Evolutionary conservation across 35 echinoderm and acorn worm species (phyloP), one percentile per base, ranked within the genome.

Genomic region (Anneissia japonica): DNA sequence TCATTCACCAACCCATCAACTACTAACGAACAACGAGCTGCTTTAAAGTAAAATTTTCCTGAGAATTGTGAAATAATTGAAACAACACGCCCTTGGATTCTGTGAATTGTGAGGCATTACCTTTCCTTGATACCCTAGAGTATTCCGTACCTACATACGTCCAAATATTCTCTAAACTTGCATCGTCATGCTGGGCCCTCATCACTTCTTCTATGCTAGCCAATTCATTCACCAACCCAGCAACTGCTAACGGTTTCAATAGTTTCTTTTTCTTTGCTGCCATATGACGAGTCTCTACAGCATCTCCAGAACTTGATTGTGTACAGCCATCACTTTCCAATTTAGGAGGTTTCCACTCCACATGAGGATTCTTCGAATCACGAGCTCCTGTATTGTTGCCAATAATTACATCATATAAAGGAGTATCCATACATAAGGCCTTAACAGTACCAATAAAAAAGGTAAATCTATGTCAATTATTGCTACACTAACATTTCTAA

Each of bases 351-450:
- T 28, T 79, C 93, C 93, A 95, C 29, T 81, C 21, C 76, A 13
- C 28, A 91, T 95, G 80, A 74, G 89, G 89, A 81, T 95, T 77
- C 13, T 38, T 81, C 72, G 93, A 89, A 45, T 95, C 84, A 19
- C 84, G 64, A 31, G 46, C 77, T 39, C 89, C 93, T 35, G 31
- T 37, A 30, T 87, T 76, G 85, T 95, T 90, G 31, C 93, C 93
- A 33, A 95, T 28, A 46, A 94, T 88, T 32, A 94, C 35, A 77
- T 91, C 85, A 38, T 95, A 95, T n/a, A 95, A 13, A 38, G 89
- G 89, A 72, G 81, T 79, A 34, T 87, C 73, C 89, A 95, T 91
- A 41, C 89, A 91, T 31, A 91, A 51, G 14, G 87, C 93, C 28
- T 87, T 73, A 11, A 95, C 82, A 6, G 46, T 77, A 12, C 88